Conservation (phyloP, 2,888 invertebrate species). For the Coenonympha arcania region DNA sequence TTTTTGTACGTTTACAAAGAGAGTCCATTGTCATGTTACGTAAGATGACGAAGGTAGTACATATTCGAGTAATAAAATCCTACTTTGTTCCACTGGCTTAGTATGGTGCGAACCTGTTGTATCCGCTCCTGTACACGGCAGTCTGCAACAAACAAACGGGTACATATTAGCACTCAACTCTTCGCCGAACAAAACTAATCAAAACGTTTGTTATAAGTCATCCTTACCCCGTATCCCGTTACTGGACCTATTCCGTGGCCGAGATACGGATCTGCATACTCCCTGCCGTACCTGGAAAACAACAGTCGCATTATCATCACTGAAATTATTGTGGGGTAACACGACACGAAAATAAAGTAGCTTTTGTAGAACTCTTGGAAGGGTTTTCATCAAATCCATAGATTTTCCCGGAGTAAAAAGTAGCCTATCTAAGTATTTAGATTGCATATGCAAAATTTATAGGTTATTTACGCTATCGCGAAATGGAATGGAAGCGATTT, state of each 20-base stretch:
- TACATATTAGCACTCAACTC: not conserved
- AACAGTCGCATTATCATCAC: constrained; percentile 13
- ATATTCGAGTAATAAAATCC: constrained; percentile 66
- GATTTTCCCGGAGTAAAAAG: too few relatives aligned
- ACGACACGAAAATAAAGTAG: too few relatives aligned
- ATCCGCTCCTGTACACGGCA: constrained; percentile 93
- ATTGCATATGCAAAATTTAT: too few relatives aligned
- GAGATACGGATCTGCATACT: constrained; percentile 94
- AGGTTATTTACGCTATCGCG: too few relatives aligned
- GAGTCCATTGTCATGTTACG: constrained; percentile 73
- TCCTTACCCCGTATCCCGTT: constrained; percentile 95
- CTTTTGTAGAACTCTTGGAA: too few relatives aligned
- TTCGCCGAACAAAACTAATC: not conserved
- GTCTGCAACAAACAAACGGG: constrained; percentile 78
- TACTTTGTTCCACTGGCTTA: constrained; percentile 71
- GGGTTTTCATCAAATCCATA: too few relatives aligned
- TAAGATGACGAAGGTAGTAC: constrained; percentile 58
- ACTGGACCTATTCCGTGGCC: constrained; percentile 97
- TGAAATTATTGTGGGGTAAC: not conserved
- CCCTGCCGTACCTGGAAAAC: constrained; percentile 84
- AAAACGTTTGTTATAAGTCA: not conserved
- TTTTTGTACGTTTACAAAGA: constrained; percentile 72
- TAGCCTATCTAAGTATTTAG: too few relatives aligned
- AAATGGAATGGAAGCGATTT: too few relatives aligned
- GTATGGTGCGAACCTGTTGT: constrained; percentile 96